Evolutionary conservation across 2,797 vertebrate species (phyloP), one percentile per base, ranked within the genome.

Genomic region (Glossophaga mutica): DNA sequence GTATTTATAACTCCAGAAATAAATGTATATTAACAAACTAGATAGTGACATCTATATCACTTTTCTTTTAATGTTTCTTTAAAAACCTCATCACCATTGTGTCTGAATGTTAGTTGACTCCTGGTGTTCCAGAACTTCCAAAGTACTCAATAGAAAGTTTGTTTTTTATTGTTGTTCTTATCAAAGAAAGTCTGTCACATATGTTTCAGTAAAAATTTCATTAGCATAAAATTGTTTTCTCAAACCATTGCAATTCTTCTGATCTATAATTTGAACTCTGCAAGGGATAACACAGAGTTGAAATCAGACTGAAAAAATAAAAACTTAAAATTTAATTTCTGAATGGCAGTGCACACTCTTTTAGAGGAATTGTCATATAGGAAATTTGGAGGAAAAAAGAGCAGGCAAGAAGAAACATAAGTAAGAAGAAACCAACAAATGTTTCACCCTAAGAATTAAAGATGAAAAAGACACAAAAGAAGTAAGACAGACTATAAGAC

Each of bases 61-160:
- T 62, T 42, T 59, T 57, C 52, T 81, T 81, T 44, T 62, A 90
- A 92, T 29, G 10, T 16, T 87, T 91, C 39, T 67, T 92, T 50
- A 44, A 90, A 81, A 62, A 5, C 4, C 57, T 92, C 21, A 37
- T 91, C 82, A 92, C 19, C 9, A 76, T n/a, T 68, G 7, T 9
- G 44, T 67, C 18, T 87, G 19, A 95, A 91, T 42, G 16, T 93
- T 91, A 95, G 81, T 44, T 93, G 55, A 89, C 65, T 87, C 91
- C 32, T 21, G 91, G n/a, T 55, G 29, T 65, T 70, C 12, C 26
- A 87, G 34, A 95, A 95, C 42, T 96, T 73, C 19, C 32, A 82
- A 70, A 87, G 16, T 76, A 82, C 39, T 88, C n/a, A 70, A 22
- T 5, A 46, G 21, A 79, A 18, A 59, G 6, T 46, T 59, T 71